phyloP scores from a whole-genome alignment of 1,140 invertebrate genomes.

The Drosophila nigrodunni region DNA sequence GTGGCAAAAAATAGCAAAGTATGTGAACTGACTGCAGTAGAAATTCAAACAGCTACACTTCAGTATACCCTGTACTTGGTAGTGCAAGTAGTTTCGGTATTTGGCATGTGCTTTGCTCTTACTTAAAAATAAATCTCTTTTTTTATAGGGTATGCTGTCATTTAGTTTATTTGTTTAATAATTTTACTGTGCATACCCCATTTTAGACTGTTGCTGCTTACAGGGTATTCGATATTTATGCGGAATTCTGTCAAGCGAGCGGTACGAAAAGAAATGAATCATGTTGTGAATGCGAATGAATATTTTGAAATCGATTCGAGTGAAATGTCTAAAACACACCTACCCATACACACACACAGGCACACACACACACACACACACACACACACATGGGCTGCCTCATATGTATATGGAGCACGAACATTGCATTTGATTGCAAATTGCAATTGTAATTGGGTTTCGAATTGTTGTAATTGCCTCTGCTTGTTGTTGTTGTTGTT shows the following conservation, averaged over 20 bases:
- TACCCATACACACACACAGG: slow-evolving; percentile 16
- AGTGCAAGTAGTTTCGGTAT: too few relatives aligned
- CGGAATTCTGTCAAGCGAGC: slow-evolving; percentile 45
- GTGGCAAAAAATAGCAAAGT: slow-evolving; percentile 1
- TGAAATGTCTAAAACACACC: slow-evolving; percentile 49
- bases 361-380: slow-evolving; percentile 1
- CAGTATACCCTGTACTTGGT: slow-evolving; percentile 1
- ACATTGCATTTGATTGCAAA: slow-evolving; percentile 68
- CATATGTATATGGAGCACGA: slow-evolving; percentile 33
- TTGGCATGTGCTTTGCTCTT: too few relatives aligned
- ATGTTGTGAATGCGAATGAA: slow-evolving; percentile 53
- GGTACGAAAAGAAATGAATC: slow-evolving; percentile 44
- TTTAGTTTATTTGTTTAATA: too few relatives aligned
- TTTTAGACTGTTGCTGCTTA: neutral
- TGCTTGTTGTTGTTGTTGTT: slow-evolving; percentile 37
- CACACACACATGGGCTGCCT: neutral
- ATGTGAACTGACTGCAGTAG: neutral
- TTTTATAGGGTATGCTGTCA: too few relatives aligned
- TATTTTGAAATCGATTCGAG: slow-evolving; percentile 50
- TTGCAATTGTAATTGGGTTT: slow-evolving; percentile 54
- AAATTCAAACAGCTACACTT: neutral
- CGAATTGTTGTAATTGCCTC: slow-evolving; percentile 44
- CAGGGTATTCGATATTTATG: slow-evolving; percentile 37
- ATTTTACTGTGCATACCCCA: neutral
- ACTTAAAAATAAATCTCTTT: too few relatives aligned